phyloP scores from a whole-genome alignment of 2,113 vertebrate species.

The Fulica atra region DNA sequence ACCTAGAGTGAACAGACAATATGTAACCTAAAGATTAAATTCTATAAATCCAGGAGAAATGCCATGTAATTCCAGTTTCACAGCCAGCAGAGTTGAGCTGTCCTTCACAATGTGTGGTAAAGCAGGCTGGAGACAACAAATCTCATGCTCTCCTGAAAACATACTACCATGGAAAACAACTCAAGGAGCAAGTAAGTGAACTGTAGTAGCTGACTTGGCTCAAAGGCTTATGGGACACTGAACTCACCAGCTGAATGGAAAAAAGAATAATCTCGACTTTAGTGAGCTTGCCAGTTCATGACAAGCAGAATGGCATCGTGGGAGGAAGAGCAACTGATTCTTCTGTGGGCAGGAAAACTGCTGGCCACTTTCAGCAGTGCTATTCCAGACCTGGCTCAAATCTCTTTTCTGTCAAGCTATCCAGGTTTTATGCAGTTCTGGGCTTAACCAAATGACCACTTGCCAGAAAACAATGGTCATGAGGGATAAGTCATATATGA shows the following conservation, averaged over 20 bases:
- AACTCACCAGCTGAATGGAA: neutral
- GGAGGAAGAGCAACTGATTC: neutral
- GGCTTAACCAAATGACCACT: neutral
- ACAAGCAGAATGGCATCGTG: fast-evolving
- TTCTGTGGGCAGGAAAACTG: neutral
- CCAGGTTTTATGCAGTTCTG: neutral
- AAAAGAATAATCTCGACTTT: neutral
- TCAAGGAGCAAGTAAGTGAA: neutral
- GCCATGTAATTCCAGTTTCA: neutral
- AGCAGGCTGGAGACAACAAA: neutral
- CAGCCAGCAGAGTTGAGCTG: neutral
- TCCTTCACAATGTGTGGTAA: neutral
- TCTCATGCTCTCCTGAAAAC: neutral
- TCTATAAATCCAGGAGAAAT: neutral
- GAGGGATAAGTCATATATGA: neutral
- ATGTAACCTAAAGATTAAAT: neutral
- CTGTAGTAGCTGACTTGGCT: neutral
- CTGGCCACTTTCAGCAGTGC: neutral
- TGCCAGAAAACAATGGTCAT: neutral
- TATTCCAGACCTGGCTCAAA: neutral
- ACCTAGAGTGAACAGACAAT: neutral
- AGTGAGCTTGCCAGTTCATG: neutral
- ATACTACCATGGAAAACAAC: neutral
- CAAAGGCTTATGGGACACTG: neutral
- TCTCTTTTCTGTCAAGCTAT: neutral